Percentiles rank a stretch among this genome's conserved stretches.
Evolutionary conservation across 2,113 vertebrate species (phyloP).

Genomic region (Plestiodon gilberti): DNA sequence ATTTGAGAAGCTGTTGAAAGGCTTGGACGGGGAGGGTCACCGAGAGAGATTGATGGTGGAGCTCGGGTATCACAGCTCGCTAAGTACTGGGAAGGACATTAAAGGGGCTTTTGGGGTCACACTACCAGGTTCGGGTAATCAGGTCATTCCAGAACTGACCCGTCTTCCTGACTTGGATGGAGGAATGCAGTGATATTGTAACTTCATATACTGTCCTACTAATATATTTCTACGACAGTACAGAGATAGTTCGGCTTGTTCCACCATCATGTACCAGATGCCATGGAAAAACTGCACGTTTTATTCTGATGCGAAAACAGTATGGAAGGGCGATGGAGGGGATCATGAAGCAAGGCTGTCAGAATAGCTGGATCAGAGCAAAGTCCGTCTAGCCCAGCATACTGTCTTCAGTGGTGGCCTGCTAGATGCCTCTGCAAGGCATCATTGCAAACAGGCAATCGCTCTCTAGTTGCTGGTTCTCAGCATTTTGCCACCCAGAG

Average conservation of each 20-base stretch:
- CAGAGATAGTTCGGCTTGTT: background rate
- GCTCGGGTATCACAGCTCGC: constrained; percentile 5
- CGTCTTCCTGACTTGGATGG: background rate
- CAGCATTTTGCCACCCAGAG: background rate
- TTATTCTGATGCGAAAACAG: background rate
- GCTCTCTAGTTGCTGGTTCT: too few species aligned
- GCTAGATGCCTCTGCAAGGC: too few species aligned
- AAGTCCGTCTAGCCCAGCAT: background rate
- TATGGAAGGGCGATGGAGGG: background rate
- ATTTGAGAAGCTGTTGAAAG: background rate
- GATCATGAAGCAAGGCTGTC: too few species aligned
- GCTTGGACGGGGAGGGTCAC: background rate
- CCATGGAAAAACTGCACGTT: background rate
- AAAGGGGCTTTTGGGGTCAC: background rate
- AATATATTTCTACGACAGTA: background rate
- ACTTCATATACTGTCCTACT: too few species aligned
- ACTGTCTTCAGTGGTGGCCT: background rate
- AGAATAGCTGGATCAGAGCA: background rate
- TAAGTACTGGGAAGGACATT: constrained; percentile 23
- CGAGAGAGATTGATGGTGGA: constrained; percentile 50
- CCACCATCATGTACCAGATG: background rate
- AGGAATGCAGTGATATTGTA: background rate
- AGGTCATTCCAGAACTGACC: background rate
- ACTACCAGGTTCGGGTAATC: background rate
- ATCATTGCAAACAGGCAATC: too few species aligned